Base-by-base conservation (phyloP, 2,888 invertebrate species). In the Catonia carolina region DNA sequence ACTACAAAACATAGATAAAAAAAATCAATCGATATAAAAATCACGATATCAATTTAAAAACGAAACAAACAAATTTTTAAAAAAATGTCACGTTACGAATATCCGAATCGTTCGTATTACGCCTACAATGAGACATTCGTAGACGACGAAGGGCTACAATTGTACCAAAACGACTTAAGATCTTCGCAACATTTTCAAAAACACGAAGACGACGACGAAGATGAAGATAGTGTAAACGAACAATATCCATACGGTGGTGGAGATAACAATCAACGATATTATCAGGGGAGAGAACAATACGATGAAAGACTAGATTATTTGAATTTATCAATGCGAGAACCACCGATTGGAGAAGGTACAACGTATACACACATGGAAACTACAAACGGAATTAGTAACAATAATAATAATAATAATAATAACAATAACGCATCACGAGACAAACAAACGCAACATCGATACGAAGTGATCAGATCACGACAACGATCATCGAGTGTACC, bases 41-140 rank as follows among this genome's bases (percentile, higher is more conserved):
- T 10, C 10, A 41, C 10, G 18, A 41, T 12, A 12, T 41, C 2
- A 17, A 4, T 41, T 41, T 8, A 41, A 17, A 15, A n/a, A 10
- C 18, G 8, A 17, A 17, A 41, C 20, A 20, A 22, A 33, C 20
- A 41, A 41, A 15, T 7, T n/a, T 1, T 2, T 6, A 18, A 42
- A 17, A 42, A 42, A 45, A 45, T 45, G 45, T 17, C 45, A 18
- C 45, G 45, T 15, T 45, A 45, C 45, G 45, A 45, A 27, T 45
- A 45, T 12, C 45, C 45, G 2, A 45, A 45, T 27, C 4, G 8
- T 27, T 14, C 27, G 22, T 45, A 45, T 22, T 45, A 45, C 22
- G 45, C 45, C 8, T 45, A 45, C 8, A 45, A 45, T n/a, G 45
- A 45, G n/a, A 45, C 45, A 10, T 45, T 45, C 22, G 27, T 45